Conservation (phyloP, 2,888 invertebrate genomes). For the Eumacrocentrus americanus region DNA sequence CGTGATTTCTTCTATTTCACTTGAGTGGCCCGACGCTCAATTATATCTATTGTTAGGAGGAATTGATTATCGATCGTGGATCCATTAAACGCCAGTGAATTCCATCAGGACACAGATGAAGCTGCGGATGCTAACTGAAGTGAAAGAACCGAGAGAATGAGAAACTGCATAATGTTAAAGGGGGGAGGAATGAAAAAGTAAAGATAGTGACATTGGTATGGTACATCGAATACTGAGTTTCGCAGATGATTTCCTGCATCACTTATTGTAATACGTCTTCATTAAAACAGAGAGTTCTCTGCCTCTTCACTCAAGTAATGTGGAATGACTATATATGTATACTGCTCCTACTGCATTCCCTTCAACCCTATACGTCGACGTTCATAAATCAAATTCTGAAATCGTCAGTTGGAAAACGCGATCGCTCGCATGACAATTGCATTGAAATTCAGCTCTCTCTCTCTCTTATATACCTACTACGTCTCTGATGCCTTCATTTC, state of each 20-base stretch:
- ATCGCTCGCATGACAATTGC: conserved; percentile 31
- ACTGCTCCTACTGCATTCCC: conserved; percentile 24
- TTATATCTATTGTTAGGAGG: background rate
- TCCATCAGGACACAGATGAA: too few relatives aligned
- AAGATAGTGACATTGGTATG: background rate
- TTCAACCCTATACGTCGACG: conserved; percentile 23
- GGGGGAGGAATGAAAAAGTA: background rate
- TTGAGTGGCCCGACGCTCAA: conserved; percentile 7
- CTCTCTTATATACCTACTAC: background rate
- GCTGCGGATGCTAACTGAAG: background rate
- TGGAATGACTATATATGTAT: conserved; percentile 28
- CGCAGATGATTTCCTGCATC: background rate
- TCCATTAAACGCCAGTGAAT: background rate
- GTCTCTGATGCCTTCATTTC: background rate
- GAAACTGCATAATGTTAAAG: too few relatives aligned
- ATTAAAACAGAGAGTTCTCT: conserved; percentile 41
- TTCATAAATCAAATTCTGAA: conserved; percentile 54
- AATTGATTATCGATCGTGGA: background rate
- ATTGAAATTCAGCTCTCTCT: conserved; percentile 6
- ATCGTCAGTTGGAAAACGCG: conserved; percentile 40
- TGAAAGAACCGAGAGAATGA: background rate
- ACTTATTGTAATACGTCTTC: conserved; percentile 44
- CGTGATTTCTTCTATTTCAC: conserved; percentile 23
- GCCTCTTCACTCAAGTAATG: conserved; percentile 28
- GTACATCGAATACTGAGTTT: background rate